Conservation (phyloP, 2,113 vertebrate species). For the Phaethornis superciliosus region DNA sequence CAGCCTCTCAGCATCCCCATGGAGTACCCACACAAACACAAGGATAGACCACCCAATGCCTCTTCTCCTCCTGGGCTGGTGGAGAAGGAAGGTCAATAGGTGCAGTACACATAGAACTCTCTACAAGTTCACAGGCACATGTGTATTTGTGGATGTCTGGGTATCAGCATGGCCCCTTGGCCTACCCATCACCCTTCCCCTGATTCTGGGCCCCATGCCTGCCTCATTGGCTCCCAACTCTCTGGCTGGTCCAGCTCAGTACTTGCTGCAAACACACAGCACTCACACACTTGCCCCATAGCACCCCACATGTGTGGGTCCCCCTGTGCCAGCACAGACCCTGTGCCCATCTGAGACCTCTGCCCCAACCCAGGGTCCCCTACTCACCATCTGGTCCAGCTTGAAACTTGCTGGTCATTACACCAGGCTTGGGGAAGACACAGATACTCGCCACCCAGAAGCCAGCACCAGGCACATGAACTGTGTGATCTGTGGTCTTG, state of each 20-base stretch:
- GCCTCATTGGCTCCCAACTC: neutral
- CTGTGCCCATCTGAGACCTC: neutral
- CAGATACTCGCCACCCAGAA: neutral
- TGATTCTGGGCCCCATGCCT: neutral
- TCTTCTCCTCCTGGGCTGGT: neutral
- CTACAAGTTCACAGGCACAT: neutral
- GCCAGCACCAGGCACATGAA: rapidly evolving
- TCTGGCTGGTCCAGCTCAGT: neutral
- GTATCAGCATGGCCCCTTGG: neutral
- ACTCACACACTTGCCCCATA: neutral
- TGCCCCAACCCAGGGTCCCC: neutral
- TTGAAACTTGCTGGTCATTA: neutral
- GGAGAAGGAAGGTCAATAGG: neutral
- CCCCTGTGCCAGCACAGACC: too few relatives aligned
- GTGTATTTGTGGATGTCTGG: rapidly evolving
- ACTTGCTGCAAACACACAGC: neutral
- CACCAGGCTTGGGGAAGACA: neutral
- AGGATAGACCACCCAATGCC: neutral
- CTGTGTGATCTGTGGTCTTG: neutral
- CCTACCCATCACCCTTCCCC: neutral
- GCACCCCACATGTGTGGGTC: neutral
- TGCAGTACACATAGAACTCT: too few relatives aligned
- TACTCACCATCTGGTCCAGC: rapidly evolving
- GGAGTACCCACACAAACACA: neutral
- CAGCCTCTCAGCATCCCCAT: neutral